A percentile compares a stretch with the other conserved stretches of the same genome.
phyloP scores from a whole-genome alignment of 2,797 vertebrate species.

The Rhinatrema bivittatum region DNA sequence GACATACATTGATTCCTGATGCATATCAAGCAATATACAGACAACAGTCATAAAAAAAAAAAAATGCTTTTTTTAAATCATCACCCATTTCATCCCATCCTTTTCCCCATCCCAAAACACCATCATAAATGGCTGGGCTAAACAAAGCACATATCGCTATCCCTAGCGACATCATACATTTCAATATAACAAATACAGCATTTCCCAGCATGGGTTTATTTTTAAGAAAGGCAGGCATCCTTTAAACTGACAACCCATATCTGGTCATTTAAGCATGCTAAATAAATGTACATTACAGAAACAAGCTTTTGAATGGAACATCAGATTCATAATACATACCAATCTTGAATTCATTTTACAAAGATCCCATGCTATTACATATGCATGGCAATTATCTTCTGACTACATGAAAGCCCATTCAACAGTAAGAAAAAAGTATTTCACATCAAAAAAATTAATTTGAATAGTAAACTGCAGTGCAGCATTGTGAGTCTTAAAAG shows the following conservation, averaged over 20 bases:
- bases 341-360: slow-evolving; percentile 23
- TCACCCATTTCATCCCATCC: too few relatives aligned
- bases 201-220: too few relatives aligned
- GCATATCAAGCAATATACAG: too few relatives aligned
- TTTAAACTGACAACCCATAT: slow-evolving; percentile 2
- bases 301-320: neutral
- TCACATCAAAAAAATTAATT: neutral
- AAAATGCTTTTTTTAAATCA: too few relatives aligned
- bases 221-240: slow-evolving; percentile 27
- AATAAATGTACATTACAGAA: slow-evolving; percentile 2
- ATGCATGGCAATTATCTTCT: neutral
- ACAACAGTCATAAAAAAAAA: too few relatives aligned
- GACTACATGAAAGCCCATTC: neutral
- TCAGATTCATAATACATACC: slow-evolving; percentile 1
- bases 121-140: too few relatives aligned
- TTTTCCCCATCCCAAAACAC: too few relatives aligned
- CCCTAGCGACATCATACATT: too few relatives aligned
- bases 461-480: neutral
- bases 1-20: too few relatives aligned
- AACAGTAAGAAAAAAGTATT: slow-evolving; percentile 8
- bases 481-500: too few relatives aligned
- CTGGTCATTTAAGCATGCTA: slow-evolving; percentile 5
- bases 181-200: too few relatives aligned
- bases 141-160: too few relatives aligned
- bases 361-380: slow-evolving; percentile 3